Evolutionary conservation across 2,113 vertebrate species (phyloP), one percentile per base, ranked within the genome.

Genomic region (Raphicerus campestris): DNA sequence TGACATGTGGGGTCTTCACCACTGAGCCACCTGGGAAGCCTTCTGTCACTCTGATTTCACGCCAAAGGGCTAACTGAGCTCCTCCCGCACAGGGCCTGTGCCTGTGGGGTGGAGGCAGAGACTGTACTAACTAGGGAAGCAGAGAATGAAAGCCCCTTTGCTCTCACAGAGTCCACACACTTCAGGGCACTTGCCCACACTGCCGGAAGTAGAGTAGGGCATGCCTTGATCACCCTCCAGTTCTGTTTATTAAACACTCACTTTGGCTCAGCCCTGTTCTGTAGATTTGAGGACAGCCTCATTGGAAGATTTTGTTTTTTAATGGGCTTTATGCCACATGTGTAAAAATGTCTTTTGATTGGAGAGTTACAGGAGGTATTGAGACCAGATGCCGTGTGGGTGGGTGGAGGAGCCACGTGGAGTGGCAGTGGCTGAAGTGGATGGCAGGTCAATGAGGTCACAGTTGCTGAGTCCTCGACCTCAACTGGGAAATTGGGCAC

Each of bases 381-480:
- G 42, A 47, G 39, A 80, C 10, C 51, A 15, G 49, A 45, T 9
- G 11, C 63, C 51, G 0, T 14, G 45, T 6, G 24, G 58, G 11
- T 4, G 1, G 16, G 26, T 2, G 6, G 8, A 32, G 61, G 89
- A 81, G 42, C 49, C 13, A 7, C 3, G 0, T 16, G 10, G 56
- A 32, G 66, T 4, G 35, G 6, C 17, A 5, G 7, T 5, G 3
- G 2, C 28, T 47, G 39, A 19, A 1, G 20, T 24, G 30, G 45
- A 39, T 7, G 3, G 20, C 28, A 10, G 35, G 39, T 11, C 82
- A 53, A 24, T 1, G 3, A 42, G 28, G 4, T 56, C 1, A 0
- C 17, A 5, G 1, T 1, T 0, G 7, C 39, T 7, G 11, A 60
- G 80, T 56, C 78, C 63, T 26, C 0, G 0, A 58, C 22, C 7